Conservation (phyloP, 1,140 invertebrate species). For the Trichomalopsis sarcophagae region DNA sequence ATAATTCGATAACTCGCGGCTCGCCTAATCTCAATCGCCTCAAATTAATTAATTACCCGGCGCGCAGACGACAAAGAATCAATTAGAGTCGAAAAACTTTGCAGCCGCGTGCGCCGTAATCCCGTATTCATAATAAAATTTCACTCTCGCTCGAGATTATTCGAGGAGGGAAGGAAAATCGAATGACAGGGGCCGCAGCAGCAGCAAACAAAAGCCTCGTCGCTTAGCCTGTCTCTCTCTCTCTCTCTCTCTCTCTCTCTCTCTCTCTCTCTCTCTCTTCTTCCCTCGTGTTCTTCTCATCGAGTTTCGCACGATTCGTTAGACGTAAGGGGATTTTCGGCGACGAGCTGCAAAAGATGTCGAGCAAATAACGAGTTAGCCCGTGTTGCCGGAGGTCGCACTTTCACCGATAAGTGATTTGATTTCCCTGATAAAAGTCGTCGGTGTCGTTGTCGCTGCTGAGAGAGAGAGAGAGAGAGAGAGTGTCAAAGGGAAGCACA, state of each 20-base stretch:
- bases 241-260: neutral
- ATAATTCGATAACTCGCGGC: neutral
- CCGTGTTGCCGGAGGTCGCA: constrained; percentile 16
- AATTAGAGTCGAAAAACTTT: constrained; percentile 16
- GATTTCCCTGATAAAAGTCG: constrained; percentile 53
- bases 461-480: neutral
- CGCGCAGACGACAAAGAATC: neutral
- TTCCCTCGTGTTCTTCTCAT: neutral
- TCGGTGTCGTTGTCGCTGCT: neutral
- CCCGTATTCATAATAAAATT: constrained; percentile 40
- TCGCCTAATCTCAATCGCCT: too few species aligned
- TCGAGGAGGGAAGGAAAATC: constrained; percentile 25
- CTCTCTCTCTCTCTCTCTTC: neutral
- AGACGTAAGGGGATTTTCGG: constrained; percentile 11
- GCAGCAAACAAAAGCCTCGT: constrained; percentile 34
- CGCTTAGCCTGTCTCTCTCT: neutral
- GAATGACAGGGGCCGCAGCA: constrained; percentile 27
- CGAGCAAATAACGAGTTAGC: constrained; percentile 41
- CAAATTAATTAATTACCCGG: neutral
- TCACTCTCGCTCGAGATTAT: constrained; percentile 9
- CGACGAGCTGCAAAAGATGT: neutral
- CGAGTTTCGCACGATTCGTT: constrained; percentile 44
- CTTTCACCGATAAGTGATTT: constrained; percentile 56
- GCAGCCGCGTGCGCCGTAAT: neutral
- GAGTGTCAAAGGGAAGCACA: neutral